Evolutionary conservation across 2,888 invertebrate species (phyloP).

Genomic region (Melanotus villosus): DNA sequence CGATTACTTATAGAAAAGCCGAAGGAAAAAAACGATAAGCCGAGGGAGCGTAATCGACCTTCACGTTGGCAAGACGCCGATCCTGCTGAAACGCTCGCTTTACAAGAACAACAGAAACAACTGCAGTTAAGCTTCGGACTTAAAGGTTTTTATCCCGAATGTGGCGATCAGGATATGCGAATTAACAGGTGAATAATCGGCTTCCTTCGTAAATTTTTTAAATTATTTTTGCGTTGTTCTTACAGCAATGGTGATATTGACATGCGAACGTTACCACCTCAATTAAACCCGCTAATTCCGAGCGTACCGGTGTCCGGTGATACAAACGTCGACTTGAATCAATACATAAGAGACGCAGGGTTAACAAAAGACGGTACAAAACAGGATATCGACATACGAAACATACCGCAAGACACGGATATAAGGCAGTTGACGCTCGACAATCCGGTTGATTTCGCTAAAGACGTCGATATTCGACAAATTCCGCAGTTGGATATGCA

Average conservation of each 20-base stretch:
- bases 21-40: slow-evolving; percentile 57
- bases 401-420: slow-evolving; percentile 37
- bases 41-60: slow-evolving; percentile 59
- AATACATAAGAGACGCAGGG: slow-evolving; percentile 58
- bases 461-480: slow-evolving; percentile 68
- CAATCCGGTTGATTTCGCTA: slow-evolving; percentile 54
- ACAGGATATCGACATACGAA: slow-evolving; percentile 58
- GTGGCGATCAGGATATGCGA: slow-evolving; percentile 67
- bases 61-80: slow-evolving; percentile 66
- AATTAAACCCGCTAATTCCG: slow-evolving; percentile 43
- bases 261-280: slow-evolving; percentile 65
- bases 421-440: slow-evolving; percentile 32
- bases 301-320: not conserved
- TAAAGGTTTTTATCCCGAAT: slow-evolving; percentile 58
- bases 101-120: slow-evolving; percentile 46
- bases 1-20: not conserved
- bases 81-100: slow-evolving; percentile 51
- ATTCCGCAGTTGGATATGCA: slow-evolving; percentile 55
- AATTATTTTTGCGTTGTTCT: too few species aligned
- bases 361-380: slow-evolving; percentile 49
- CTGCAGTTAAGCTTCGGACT: slow-evolving; percentile 53
- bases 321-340: slow-evolving; percentile 51
- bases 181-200: slow-evolving; percentile 61
- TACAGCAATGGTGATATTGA: slow-evolving; percentile 67
- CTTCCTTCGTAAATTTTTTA: too few species aligned